Base-by-base conservation (phyloP, 2,113 vertebrate genomes). In the Bos javanicus region DNA sequence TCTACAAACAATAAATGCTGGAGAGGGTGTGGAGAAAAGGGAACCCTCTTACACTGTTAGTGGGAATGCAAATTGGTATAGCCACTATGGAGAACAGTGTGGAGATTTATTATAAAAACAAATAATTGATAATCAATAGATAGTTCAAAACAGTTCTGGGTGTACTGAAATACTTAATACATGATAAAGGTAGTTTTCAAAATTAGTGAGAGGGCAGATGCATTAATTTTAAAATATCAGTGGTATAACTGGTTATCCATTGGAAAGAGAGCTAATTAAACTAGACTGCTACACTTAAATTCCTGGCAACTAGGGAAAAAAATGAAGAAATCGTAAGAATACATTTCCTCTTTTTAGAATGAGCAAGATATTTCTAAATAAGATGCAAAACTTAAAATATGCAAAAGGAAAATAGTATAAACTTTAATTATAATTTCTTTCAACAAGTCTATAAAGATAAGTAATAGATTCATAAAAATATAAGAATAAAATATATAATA, bases 141-240 rank as follows among this genome's bases (percentile, higher is more conserved):
- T 2, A n/a, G 14, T n/a, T 74, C 25, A 62, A 76, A 85, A 2
- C 14, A 95, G 11, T 54, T 76, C 7, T 17, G 33, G 9, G n/a
- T 48, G 5, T 87, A 39, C 91, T 67, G 64, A 26, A 74, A 1
- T 36, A 48, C 21, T 11, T 92, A 64, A 6, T 48, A 67, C 48
- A 71, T 89, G 52, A 52, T 92, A 93, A 62, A 88, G n/a, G 46
- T 48, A 56, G 19, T 87, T 94, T 94, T 96, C 46, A 95, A 82
- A 62, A 17, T 92, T 56, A 83, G 6, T 62, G 11, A 21, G 6
- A 82, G 2, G 80, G 3, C 5, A 88, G 56, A 64, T 13, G 26
- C 87, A 56, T 52, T 94, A 76, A 52, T 71, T 82, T 26, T 9
- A 74, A 85, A 71, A 23, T 95, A 78, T 59, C 50, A 57, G 2